A percentile compares a stretch with the other conserved stretches of the same genome.
Conservation (phyloP, 2,888 invertebrate genomes). For the Chaetogeoica ovagalla region DNA sequence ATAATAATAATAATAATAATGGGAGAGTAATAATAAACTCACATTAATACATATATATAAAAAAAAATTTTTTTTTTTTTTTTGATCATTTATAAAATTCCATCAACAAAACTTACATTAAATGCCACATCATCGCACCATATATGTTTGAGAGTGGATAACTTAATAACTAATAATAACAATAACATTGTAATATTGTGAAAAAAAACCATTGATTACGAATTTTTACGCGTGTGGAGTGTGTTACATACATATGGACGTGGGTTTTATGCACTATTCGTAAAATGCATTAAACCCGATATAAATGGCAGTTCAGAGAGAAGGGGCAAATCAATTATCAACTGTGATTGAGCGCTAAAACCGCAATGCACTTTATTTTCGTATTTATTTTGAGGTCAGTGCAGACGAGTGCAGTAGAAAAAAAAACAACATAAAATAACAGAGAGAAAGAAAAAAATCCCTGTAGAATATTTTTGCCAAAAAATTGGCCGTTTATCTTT, state of each 20-base stretch:
- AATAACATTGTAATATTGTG: background rate
- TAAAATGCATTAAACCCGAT: slow-evolving; percentile 23
- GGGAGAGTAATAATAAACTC: background rate
- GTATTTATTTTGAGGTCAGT: slow-evolving; percentile 39
- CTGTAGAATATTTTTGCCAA: slow-evolving; percentile 47
- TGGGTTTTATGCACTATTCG: slow-evolving; percentile 1
- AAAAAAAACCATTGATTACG: background rate
- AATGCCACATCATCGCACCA: background rate
- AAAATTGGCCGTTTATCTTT: slow-evolving; percentile 51
- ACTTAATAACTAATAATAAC: background rate
- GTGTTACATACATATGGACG: background rate
- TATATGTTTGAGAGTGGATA: background rate
- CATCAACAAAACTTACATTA: background rate
- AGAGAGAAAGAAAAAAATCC: background rate
- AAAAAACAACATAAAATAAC: background rate
- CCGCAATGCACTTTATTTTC: slow-evolving; percentile 42
- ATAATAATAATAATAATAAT: background rate
- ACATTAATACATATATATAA: background rate
- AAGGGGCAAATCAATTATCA: background rate
- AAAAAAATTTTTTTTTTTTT: no score
- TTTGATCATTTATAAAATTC: background rate
- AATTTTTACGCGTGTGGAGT: background rate
- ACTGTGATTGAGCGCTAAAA: slow-evolving; percentile 18
- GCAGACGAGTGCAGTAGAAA: slow-evolving; percentile 36
- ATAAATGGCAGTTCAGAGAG: background rate